phyloP scores from a whole-genome alignment of 2,888 invertebrate genomes.

The Bhutanitis thaidina region DNA sequence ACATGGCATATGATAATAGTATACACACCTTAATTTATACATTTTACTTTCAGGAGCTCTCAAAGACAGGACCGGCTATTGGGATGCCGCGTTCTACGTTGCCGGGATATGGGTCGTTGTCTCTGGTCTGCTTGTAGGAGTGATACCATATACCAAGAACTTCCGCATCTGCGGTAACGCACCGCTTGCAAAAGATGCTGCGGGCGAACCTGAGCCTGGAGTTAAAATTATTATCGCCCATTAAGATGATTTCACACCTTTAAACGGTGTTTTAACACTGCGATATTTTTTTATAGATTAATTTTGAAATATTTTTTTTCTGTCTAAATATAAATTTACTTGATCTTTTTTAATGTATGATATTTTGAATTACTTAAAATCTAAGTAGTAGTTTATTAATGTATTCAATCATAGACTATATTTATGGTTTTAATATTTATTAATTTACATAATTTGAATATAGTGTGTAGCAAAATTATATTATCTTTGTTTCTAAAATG shows the following conservation, averaged over 20 bases:
- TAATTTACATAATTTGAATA: constrained; percentile 1
- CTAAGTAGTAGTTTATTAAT: background rate
- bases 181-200: constrained; percentile 63
- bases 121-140: constrained; percentile 84
- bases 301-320: background rate
- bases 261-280: constrained; percentile 23
- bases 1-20: too few relatives aligned
- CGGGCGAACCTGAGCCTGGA: constrained; percentile 65
- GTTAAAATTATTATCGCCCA: constrained; percentile 69
- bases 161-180: constrained; percentile 79
- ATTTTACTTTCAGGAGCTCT: constrained; percentile 51
- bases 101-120: constrained; percentile 90
- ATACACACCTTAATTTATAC: background rate
- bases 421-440: background rate
- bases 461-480: background rate
- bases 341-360: too few relatives aligned
- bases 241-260: constrained; percentile 34
- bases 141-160: constrained; percentile 84
- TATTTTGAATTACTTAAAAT: background rate
- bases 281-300: constrained; percentile 18
- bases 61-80: constrained; percentile 83
- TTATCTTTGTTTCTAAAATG: background rate
- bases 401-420: background rate
- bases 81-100: constrained; percentile 89
- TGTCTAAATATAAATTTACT: background rate